These are phyloP conservation scores for Drosophila kambysellisi DNA, from an alignment of 2,888 invertebrate genomes.

Conservation along the genomic window DNA sequence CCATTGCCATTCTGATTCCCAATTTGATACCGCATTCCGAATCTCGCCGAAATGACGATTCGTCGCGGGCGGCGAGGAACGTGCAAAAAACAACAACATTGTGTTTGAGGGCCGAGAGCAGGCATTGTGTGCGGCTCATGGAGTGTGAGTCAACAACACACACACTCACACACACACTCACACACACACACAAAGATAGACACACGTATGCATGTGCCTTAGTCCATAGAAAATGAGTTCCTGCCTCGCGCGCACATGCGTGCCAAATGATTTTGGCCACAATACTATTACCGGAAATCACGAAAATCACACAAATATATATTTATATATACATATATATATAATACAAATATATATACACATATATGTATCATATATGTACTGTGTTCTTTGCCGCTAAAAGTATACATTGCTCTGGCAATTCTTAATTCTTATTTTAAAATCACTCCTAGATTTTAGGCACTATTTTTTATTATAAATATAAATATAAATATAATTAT, in stretches of 20 bases:
- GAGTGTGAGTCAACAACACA: conserved; percentile 4
- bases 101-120: conserved; percentile 12
- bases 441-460: neutral
- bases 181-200: neutral
- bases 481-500: neutral
- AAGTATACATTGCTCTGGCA: neutral
- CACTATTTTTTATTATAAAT: neutral
- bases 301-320: neutral
- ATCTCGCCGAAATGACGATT: conserved; percentile 48
- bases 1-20: conserved; percentile 20
- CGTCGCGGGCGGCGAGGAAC: conserved; percentile 70
- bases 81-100: conserved; percentile 72
- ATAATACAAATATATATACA: no score
- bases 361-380: neutral
- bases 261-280: conserved; percentile 64
- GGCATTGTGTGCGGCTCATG: conserved; percentile 3
- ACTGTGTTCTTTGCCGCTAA: neutral
- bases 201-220: neutral
- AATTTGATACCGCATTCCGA: conserved; percentile 46
- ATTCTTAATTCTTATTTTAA: neutral
- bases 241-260: conserved; percentile 59
- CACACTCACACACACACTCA: neutral
- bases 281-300: neutral
- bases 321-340: neutral
- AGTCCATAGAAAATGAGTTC: conserved; percentile 36